phyloP scores from a whole-genome alignment of 2,888 invertebrate species.

The Caenorhabditis sp. region DNA sequence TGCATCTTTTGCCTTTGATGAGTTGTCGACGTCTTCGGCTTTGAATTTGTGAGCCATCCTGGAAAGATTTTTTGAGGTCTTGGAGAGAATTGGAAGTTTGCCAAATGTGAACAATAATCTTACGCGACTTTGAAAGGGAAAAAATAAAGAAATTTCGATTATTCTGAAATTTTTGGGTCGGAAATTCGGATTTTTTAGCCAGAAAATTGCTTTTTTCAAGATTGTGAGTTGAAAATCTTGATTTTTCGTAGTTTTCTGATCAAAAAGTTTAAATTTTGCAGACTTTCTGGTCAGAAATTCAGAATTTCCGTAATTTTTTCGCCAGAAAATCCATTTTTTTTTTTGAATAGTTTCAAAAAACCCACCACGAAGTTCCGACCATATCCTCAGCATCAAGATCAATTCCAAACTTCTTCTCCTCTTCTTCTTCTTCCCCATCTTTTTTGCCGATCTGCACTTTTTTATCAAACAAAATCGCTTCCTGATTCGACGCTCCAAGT shows the following conservation, averaged over 20 bases:
- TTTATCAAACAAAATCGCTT: conserved; percentile 72
- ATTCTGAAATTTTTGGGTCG: too few species aligned
- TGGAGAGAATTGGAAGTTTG: too few species aligned
- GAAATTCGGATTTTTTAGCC: too few species aligned
- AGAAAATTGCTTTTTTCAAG: too few species aligned
- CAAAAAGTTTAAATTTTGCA: conserved; percentile 4
- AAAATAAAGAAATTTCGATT: too few species aligned
- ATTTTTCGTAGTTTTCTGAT: background rate
- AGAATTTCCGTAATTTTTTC: too few species aligned
- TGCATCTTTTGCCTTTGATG: conserved; percentile 68
- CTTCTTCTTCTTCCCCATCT: conserved; percentile 32
- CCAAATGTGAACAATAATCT: too few species aligned
- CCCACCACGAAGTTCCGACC: conserved; percentile 53
- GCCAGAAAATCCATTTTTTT: too few species aligned
- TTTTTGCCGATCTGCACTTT: conserved; percentile 61
- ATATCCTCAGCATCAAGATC: conserved; percentile 70
- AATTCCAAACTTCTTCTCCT: conserved; percentile 70
- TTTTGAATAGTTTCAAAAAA: too few species aligned
- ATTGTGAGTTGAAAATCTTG: background rate
- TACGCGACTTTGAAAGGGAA: too few species aligned
- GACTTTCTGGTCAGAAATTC: background rate
- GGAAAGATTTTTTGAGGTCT: conserved; percentile 8
- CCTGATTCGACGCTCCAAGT: conserved; percentile 54
- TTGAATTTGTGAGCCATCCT: conserved; percentile 59
- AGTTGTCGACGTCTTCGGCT: conserved; percentile 59